Conservation (phyloP, 2,113 vertebrate genomes). For the Antennarius striatus region DNA sequence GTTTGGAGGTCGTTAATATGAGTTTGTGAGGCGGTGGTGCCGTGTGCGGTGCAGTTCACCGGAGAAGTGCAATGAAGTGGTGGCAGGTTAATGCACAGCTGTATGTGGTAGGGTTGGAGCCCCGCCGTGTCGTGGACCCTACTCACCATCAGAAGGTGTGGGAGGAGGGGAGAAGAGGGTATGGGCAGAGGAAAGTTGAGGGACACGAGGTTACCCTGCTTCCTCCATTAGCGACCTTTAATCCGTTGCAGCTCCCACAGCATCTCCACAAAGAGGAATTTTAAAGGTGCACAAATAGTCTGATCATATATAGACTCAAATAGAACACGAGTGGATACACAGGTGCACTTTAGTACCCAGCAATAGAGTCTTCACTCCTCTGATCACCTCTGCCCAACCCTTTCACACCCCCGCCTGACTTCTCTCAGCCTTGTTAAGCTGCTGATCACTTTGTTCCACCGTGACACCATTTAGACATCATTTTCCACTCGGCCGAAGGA, state of each 20-base stretch:
- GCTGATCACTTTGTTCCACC: conserved; percentile 45
- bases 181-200: conserved; percentile 2
- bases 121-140: conserved; percentile 6
- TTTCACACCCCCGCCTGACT: conserved; percentile 3
- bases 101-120: conserved; percentile 22
- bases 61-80: conserved; percentile 24
- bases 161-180: conserved; percentile 1
- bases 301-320: conserved; percentile 1
- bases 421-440: conserved; percentile 39
- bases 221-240: conserved; percentile 66
- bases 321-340: background rate
- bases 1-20: conserved; percentile 41
- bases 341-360: background rate
- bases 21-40: conserved; percentile 17
- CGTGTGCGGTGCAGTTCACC: conserved; percentile 20
- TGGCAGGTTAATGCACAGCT: conserved; percentile 46
- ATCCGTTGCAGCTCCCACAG: conserved; percentile 20
- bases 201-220: conserved; percentile 17
- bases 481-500: conserved; percentile 40
- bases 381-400: conserved; percentile 9
- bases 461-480: conserved; percentile 47
- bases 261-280: conserved; percentile 23
- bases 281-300: conserved; percentile 14
- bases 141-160: conserved; percentile 9
- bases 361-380: conserved; percentile 5